These are phyloP conservation scores for Danio aesculapii DNA, from an alignment of 2,797 vertebrate species.

Conservation along the genomic window DNA sequence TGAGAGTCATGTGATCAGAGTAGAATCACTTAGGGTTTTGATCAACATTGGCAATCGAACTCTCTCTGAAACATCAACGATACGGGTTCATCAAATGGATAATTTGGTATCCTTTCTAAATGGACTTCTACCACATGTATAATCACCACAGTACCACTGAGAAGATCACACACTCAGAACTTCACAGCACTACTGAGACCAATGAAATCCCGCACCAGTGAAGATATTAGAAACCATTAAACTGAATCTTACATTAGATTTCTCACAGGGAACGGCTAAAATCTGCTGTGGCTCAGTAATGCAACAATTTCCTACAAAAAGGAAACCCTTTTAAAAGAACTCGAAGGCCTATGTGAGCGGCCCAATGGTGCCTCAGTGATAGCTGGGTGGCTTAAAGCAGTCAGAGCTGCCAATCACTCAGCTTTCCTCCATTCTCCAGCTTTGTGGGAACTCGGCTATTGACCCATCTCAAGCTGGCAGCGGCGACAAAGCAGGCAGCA, in stretches of 20 bases:
- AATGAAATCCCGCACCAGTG: not conserved
- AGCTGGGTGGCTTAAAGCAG: slow-evolving; percentile 62
- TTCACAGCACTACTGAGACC: not conserved
- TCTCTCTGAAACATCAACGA: not conserved
- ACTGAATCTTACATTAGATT: slow-evolving; percentile 10
- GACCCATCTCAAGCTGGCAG: slow-evolving; percentile 69
- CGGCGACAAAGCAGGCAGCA: slow-evolving; percentile 69
- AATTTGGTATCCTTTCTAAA: not conserved
- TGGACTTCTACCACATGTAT: not conserved
- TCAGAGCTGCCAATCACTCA: slow-evolving; percentile 64
- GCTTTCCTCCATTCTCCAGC: slow-evolving; percentile 70
- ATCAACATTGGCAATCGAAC: not conserved
- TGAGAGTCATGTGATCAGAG: slow-evolving; percentile 8
- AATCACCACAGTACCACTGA: not conserved
- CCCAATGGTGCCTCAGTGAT: slow-evolving; percentile 70
- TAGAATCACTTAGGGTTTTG: not conserved
- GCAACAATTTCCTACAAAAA: slow-evolving; percentile 31
- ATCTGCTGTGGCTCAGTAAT: slow-evolving; percentile 14
- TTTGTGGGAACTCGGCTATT: slow-evolving; percentile 75
- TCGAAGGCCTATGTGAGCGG: slow-evolving; percentile 58
- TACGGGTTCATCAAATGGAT: not conserved
- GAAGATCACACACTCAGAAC: slow-evolving; percentile 22
- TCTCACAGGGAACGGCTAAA: slow-evolving; percentile 19
- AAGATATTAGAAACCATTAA: slow-evolving; percentile 29
- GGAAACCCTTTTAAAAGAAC: slow-evolving; percentile 28